Conservation (phyloP, 1,140 invertebrate genomes). For the Drosophila watanabei region DNA sequence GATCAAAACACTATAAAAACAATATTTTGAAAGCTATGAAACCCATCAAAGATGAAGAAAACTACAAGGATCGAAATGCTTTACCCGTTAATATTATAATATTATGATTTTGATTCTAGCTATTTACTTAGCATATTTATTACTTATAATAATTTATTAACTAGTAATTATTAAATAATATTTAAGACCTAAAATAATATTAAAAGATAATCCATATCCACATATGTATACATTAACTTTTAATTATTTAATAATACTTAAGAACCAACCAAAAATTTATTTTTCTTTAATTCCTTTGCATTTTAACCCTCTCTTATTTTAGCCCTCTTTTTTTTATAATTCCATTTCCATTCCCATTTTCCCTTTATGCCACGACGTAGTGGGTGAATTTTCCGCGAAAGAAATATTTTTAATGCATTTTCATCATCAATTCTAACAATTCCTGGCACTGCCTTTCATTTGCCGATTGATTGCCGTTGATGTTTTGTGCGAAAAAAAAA, state of each 20-base stretch:
- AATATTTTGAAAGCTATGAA: too few relatives aligned
- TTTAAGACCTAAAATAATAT: too few relatives aligned
- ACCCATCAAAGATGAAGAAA: too few relatives aligned
- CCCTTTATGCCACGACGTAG: not conserved
- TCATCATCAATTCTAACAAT: conserved; percentile 20
- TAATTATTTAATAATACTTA: not conserved
- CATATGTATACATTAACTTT: not conserved
- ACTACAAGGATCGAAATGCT: too few relatives aligned
- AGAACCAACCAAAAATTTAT: not conserved
- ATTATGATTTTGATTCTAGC: too few relatives aligned
- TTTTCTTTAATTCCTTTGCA: not conserved
- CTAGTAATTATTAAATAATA: too few relatives aligned
- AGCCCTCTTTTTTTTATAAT: not conserved
- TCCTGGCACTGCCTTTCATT: conserved; percentile 47
- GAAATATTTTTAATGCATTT: conserved; percentile 75
- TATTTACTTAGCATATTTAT: too few relatives aligned
- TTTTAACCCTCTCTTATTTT: not conserved
- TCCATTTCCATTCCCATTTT: not conserved
- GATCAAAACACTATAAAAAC: too few relatives aligned
- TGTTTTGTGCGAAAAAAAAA: conserved; percentile 30
- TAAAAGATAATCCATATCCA: too few relatives aligned
- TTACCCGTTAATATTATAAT: too few relatives aligned
- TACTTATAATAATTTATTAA: too few relatives aligned
- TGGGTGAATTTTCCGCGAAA: conserved; percentile 6
- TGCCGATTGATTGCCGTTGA: conserved; percentile 72